phyloP scores from a whole-genome alignment of 2,888 invertebrate species.

The Acleris emargana region DNA sequence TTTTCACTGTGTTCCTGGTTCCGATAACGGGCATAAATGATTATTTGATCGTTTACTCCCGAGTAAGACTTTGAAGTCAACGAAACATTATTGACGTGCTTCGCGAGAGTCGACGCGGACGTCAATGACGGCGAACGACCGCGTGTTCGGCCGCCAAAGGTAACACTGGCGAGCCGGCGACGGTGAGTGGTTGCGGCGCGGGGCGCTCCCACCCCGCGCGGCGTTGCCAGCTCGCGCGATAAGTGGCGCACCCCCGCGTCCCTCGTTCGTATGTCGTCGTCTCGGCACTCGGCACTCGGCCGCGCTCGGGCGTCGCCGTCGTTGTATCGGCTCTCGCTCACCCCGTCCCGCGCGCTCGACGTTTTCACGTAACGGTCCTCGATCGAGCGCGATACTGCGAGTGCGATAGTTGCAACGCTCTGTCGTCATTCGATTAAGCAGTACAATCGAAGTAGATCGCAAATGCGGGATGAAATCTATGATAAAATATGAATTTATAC shows the following conservation, averaged over 20 bases:
- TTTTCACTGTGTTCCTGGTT: constrained; percentile 88
- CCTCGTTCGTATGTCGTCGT: constrained; percentile 76
- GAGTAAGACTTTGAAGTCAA: constrained; percentile 79
- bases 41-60: constrained; percentile 77
- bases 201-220: constrained; percentile 82
- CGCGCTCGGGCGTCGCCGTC: constrained; percentile 77
- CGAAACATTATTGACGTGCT: constrained; percentile 83
- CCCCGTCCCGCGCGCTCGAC: constrained; percentile 77
- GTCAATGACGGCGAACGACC: constrained; percentile 81
- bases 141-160: constrained; percentile 83
- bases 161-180: constrained; percentile 85
- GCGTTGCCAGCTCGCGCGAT: constrained; percentile 82
- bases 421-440: constrained; percentile 61
- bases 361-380: constrained; percentile 83
- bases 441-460: constrained; percentile 58
- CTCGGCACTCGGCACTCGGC: constrained; percentile 77
- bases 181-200: constrained; percentile 85
- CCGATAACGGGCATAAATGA: constrained; percentile 84
- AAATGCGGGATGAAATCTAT: constrained; percentile 42
- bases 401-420: constrained; percentile 65
- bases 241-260: constrained; percentile 83
- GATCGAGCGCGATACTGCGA: constrained; percentile 82
- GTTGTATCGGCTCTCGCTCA: constrained; percentile 65
- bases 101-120: constrained; percentile 80
- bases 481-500: background rate